phyloP scores from a whole-genome alignment of 92 coral and sea anemone species.

The Phenganax stokvisi region DNA sequence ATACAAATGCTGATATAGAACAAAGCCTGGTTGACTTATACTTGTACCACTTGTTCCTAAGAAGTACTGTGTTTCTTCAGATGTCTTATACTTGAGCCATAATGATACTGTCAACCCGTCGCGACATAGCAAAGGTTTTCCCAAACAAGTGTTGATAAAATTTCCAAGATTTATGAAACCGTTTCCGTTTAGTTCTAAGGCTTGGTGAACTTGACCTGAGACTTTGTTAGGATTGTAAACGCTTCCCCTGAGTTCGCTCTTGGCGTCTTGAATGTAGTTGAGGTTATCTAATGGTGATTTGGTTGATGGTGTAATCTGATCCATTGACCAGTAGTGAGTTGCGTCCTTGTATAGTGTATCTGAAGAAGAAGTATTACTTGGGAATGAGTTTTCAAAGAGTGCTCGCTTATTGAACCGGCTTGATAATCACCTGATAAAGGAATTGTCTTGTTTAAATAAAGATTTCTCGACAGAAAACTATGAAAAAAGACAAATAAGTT shows the following conservation, averaged over 20 bases:
- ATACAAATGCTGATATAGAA: constrained; percentile 75
- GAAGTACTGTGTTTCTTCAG: constrained; percentile 56
- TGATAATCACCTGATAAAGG: constrained; percentile 53
- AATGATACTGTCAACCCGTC: constrained; percentile 75
- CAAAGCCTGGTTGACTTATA: constrained; percentile 69
- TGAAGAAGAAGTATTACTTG: constrained; percentile 29
- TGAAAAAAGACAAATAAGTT: not conserved
- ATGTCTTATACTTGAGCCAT: constrained; percentile 70
- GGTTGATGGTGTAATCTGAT: constrained; percentile 54
- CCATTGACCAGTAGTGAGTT: constrained; percentile 81
- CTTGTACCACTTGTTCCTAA: constrained; percentile 85
- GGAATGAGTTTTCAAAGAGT: not conserved
- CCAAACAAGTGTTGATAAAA: constrained; percentile 72
- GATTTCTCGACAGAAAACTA: constrained; percentile 29
- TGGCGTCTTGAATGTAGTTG: constrained; percentile 53
- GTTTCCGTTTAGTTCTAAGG: constrained; percentile 71
- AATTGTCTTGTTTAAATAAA: constrained; percentile 53
- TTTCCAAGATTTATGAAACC: constrained; percentile 82
- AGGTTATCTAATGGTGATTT: constrained; percentile 42
- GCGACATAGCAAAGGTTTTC: constrained; percentile 77
- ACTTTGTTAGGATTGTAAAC: constrained; percentile 53
- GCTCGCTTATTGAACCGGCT: not conserved
- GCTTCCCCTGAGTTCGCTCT: constrained; percentile 56
- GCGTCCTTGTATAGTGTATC: constrained; percentile 83
- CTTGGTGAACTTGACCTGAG: constrained; percentile 62